Conservation (phyloP, 2,797 vertebrate species). For the Leuciscus waleckii region DNA sequence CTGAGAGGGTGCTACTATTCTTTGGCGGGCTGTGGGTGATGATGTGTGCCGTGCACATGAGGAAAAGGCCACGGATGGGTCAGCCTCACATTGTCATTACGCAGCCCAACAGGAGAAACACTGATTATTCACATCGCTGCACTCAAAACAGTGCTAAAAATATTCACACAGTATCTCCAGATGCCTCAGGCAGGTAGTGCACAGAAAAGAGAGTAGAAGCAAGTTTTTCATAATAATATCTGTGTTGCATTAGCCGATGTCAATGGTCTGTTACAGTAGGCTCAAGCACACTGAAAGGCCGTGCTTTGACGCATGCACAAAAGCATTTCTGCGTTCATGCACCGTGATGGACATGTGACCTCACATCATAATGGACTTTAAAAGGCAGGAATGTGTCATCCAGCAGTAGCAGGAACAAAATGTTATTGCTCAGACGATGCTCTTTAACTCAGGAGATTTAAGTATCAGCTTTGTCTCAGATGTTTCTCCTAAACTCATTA, state of each 20-base stretch:
- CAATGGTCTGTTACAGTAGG: slow-evolving; percentile 26
- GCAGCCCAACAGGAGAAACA: slow-evolving; percentile 71
- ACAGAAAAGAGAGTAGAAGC: slow-evolving; percentile 62
- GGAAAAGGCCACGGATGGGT: slow-evolving; percentile 65
- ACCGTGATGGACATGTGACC: slow-evolving; percentile 23
- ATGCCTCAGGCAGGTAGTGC: slow-evolving; percentile 69
- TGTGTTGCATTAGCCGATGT: slow-evolving; percentile 41
- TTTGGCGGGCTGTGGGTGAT: background rate
- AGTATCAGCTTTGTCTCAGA: background rate
- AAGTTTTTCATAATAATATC: slow-evolving; percentile 32
- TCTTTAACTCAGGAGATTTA: background rate
- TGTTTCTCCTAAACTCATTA: background rate
- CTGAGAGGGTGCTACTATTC: slow-evolving; percentile 32
- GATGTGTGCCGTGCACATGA: slow-evolving; percentile 17
- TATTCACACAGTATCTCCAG: slow-evolving; percentile 70
- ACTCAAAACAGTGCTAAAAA: slow-evolving; percentile 78
- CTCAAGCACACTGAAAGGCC: background rate
- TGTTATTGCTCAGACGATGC: background rate
- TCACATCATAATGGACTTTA: slow-evolving; percentile 28
- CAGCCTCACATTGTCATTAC: slow-evolving; percentile 74
- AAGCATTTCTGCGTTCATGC: slow-evolving; percentile 10
- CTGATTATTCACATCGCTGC: slow-evolving; percentile 78
- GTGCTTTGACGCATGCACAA: slow-evolving; percentile 21
- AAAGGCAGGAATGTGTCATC: slow-evolving; percentile 43
- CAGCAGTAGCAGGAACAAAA: slow-evolving; percentile 4